A percentile compares a stretch with the other conserved stretches of the same genome.
Evolutionary conservation across 1,140 invertebrate genomes (phyloP).

Genomic region (Wasmannia auropunctata): DNA sequence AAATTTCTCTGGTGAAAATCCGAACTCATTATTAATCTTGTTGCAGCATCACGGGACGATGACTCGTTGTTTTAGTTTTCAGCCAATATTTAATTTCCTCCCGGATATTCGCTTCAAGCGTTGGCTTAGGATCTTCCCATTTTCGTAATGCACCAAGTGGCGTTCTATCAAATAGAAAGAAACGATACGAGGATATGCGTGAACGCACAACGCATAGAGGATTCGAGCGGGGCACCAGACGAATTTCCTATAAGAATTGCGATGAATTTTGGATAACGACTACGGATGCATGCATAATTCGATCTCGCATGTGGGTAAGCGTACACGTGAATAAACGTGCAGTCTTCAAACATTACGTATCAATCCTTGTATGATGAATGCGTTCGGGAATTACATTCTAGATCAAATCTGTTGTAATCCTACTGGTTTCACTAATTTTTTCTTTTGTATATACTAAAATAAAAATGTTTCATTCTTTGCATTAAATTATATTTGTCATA

Average conservation of each 20-base stretch:
- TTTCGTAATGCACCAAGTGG: not conserved
- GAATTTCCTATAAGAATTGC: constrained; percentile 31
- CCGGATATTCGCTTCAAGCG: constrained; percentile 1
- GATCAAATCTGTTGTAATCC: not conserved
- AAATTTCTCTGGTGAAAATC: not conserved
- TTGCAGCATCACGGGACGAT: not conserved
- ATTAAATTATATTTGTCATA: not conserved
- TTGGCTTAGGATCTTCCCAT: not conserved
- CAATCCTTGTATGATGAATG: not conserved
- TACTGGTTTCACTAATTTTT: not conserved
- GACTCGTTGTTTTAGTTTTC: constrained; percentile 10
- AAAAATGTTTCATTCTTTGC: not conserved
- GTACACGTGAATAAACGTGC: not conserved
- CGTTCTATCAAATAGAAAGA: constrained; percentile 8
- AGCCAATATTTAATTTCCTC: constrained; percentile 29
- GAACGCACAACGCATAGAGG: not conserved
- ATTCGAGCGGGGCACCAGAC: not conserved
- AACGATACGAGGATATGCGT: constrained; percentile 12
- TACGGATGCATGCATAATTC: constrained; percentile 23
- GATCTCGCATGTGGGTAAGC: not conserved
- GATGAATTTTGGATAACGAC: constrained; percentile 39
- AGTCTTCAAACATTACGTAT: not conserved
- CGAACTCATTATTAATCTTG: not conserved
- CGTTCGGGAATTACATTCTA: too few relatives aligned
- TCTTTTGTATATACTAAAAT: not conserved